These are phyloP conservation scores for Gallinago stenura DNA, from an alignment of 2,797 vertebrate genomes.

Conservation along the genomic window DNA sequence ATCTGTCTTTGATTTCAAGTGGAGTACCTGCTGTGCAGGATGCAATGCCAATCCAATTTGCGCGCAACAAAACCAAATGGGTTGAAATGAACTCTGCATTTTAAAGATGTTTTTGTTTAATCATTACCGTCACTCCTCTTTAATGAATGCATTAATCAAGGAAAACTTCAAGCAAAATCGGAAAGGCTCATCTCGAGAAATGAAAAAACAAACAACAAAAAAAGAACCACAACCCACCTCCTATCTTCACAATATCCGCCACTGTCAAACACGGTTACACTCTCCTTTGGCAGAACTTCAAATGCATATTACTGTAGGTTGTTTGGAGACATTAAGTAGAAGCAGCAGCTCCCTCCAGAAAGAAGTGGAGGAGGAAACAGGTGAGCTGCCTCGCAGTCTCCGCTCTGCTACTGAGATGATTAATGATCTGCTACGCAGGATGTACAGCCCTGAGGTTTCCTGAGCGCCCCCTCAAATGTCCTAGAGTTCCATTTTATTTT, in stretches of 20 bases:
- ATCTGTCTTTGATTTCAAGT: constrained; percentile 85
- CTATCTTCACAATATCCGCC: constrained; percentile 17
- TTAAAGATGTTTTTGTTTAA: constrained; percentile 84
- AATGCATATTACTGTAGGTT: neutral
- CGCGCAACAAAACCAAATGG: constrained; percentile 81
- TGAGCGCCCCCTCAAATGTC: neutral
- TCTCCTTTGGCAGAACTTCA: constrained; percentile 53
- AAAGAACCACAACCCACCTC: too few species aligned
- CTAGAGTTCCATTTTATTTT: neutral
- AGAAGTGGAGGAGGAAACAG: neutral
- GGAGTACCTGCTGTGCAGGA: constrained; percentile 82
- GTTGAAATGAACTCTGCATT: constrained; percentile 83
- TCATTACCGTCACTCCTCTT: constrained; percentile 78
- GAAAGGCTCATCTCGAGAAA: constrained; percentile 72
- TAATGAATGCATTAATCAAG: constrained; percentile 84
- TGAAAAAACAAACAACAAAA: constrained; percentile 3
- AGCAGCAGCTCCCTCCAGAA: constrained; percentile 6
- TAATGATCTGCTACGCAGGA: neutral
- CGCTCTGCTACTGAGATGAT: neutral
- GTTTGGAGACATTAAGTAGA: neutral
- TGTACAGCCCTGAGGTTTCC: neutral
- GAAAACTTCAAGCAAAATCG: constrained; percentile 74
- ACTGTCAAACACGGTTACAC: neutral
- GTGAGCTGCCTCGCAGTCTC: neutral
- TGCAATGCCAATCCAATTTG: constrained; percentile 83